Evolutionary conservation across 2,113 vertebrate genomes (phyloP).

Genomic region (Montifringilla adamsi): DNA sequence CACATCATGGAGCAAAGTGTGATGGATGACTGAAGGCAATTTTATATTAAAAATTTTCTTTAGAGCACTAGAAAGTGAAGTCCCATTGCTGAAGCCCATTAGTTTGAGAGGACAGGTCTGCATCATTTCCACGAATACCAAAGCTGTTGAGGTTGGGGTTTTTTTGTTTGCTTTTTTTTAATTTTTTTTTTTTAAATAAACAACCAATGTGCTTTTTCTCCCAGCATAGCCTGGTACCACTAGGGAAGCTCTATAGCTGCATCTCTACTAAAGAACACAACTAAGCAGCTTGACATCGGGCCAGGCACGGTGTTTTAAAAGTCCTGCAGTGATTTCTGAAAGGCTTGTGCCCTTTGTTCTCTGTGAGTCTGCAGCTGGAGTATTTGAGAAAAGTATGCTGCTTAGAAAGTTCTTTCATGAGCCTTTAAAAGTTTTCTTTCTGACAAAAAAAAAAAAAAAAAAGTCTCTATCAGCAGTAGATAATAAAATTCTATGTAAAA

Average conservation of each 20-base stretch:
- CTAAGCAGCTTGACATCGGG: background rate
- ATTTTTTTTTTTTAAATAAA: background rate
- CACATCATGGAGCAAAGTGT: accelerated
- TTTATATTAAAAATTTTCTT: background rate
- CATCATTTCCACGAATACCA: background rate
- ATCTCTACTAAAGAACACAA: background rate
- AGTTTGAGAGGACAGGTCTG: background rate
- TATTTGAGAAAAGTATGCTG: background rate
- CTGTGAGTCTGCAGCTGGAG: background rate
- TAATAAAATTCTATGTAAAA: background rate
- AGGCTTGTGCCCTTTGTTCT: background rate
- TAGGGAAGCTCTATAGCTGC: background rate
- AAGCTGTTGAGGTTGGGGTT: background rate
- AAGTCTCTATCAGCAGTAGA: background rate
- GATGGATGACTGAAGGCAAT: background rate
- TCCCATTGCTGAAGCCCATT: background rate
- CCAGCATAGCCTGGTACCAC: background rate
- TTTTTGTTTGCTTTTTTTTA: background rate
- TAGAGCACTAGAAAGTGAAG: background rate
- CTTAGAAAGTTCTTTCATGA: background rate
- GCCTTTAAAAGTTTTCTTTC: background rate
- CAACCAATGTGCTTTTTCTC: background rate
- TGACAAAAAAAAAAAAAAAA: background rate
- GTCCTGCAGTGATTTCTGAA: background rate
- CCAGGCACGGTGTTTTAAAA: background rate